Base-by-base conservation (phyloP, 2,113 vertebrate species). In the Bothrops jararaca region DNA sequence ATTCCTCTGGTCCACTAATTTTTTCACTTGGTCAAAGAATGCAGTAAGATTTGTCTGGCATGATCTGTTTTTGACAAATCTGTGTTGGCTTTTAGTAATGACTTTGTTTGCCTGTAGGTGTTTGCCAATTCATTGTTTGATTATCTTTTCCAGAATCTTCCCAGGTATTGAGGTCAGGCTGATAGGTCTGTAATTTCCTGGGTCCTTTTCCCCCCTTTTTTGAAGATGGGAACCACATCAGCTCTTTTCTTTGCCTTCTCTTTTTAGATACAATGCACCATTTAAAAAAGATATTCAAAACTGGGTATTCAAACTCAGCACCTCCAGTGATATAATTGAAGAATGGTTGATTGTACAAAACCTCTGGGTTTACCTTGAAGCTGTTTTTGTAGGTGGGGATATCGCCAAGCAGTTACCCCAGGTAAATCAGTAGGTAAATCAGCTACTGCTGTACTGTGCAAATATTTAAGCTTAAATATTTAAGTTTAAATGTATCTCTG, bases 301-400 rank as follows among this genome's bases (percentile, higher is more conserved):
- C 13, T 98, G 98, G 98, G 93, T 98, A 53, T 94, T 5, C 91
- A 98, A 98, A 91, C 93, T 98, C 88, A 97, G 97, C 12, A 96
- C 93, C 29, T 98, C 97, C 92, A 97, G 97, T 92, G 97, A 95
- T 42, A 97, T 98, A 95, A 97, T 98, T 94, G 98, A 98, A 96
- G 97, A 98, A 93, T 98, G 98, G 98, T 56, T 98, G 8, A 6
- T 98, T 90, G 98, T 98, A 3, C 98, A 98, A 95, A 98, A 98
- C 50, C 97, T 98, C 58, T 98, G 98, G 98, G 92, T 98, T 94
- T 98, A 98, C 91, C 97, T 98, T 85, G 98, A 98, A 96, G 98
- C 98, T 92, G 98, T 98, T 93, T 98, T 98, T 96, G 96, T 98
- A 56, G 98, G 97, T 0, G 98, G 98, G 45, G 97, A 98, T 96